These are phyloP conservation scores for Mastomys coucha DNA, from an alignment of 2,113 vertebrate species.

Conservation along the genomic window DNA sequence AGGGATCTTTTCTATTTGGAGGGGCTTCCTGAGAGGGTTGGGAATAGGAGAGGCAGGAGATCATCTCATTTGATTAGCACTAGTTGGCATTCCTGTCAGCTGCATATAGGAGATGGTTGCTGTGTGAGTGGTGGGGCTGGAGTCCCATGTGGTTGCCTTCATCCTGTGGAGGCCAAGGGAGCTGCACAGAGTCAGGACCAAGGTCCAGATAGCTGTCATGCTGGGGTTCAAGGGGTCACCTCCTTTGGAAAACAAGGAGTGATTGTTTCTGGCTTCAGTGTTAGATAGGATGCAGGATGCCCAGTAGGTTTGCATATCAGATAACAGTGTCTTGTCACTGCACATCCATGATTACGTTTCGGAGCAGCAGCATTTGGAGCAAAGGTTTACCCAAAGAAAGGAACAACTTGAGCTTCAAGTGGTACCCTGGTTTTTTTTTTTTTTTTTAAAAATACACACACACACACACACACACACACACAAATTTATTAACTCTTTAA, in stretches of 20 bases:
- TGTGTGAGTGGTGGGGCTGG: neutral
- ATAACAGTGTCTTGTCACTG: neutral
- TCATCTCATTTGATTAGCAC: neutral
- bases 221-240: neutral
- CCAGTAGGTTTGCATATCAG: conserved; percentile 22
- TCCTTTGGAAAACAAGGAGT: neutral
- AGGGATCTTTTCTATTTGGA: neutral
- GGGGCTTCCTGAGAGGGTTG: neutral
- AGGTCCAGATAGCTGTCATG: neutral
- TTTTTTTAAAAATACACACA: no score
- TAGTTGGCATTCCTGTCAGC: neutral
- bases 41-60: neutral
- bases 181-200: neutral
- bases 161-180: neutral
- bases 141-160: neutral
- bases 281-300: neutral
- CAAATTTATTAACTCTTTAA: neutral
- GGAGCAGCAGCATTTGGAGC: neutral
- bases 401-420: neutral
- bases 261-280: neutral
- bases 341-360: neutral
- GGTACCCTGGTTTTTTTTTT: neutral
- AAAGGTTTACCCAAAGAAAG: neutral
- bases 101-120: neutral
- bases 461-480: no score